Base-by-base conservation (phyloP, 2,888 invertebrate species). In the Drosophila fulvimacula region DNA sequence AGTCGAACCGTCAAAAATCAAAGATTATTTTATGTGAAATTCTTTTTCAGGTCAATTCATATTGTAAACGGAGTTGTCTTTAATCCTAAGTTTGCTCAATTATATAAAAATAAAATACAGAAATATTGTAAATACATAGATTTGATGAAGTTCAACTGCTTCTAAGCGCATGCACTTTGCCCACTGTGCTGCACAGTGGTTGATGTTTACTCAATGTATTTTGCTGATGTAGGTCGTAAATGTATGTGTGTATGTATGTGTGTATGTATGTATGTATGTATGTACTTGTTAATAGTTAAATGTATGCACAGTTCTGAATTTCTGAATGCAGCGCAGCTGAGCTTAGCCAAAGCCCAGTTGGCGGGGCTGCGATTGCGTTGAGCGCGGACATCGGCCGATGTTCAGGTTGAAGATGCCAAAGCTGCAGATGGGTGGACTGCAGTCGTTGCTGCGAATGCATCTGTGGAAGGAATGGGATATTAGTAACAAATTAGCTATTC, bases 351-450 rank as follows among this genome's bases (percentile, higher is more conserved):
- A 85, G 60, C 85, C 82, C 55, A 79, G 73, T 44, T 84, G 80
- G 11, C 72, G 76, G 9, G 60, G 69, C 30, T 66, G 39, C 52
- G 69, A 52, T 15, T 65, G 78, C 27, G 55, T 36, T 3, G 72
- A 68, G 10, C 81, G 89, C n/a, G 92, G 92, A 67, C 92, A 92
- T n/a, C 92, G 91, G n/a, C 92, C 92, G 15, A 72, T 79, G 46
- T 79, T 81, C 32, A 55, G 69, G 64, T 76, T 90, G 44, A 92
- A 92, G 3, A 76, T 60, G 32, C 92, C 92, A 56, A 86, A 89
- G 52, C 87, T 91, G 73, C 91, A 92, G 30, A 82, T 87, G 15
- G 92, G 92, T 17, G 79, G 74, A 66, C 79, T 90, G 71, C 92
- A 92, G 17, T 82, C 84, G n/a, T 82, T 78, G 17, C 76, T 82